Evolutionary conservation across 1,140 invertebrate species (phyloP).

Genomic region (Ceratina australensis): DNA sequence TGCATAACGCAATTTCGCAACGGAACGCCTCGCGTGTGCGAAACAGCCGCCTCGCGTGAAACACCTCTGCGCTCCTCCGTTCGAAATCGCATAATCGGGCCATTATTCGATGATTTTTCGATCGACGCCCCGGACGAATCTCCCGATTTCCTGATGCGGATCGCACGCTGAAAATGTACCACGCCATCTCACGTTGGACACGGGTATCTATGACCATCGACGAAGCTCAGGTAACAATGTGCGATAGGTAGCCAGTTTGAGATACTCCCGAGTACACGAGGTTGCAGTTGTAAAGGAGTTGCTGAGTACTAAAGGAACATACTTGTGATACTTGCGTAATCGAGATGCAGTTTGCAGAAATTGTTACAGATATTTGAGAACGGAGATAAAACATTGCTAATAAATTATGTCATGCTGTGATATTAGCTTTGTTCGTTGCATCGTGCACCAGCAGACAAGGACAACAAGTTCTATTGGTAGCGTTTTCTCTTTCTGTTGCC

Average conservation of each 20-base stretch:
- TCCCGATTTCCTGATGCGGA: background rate
- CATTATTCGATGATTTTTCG: constrained; percentile 4
- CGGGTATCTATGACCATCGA: background rate
- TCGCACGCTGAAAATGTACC: background rate
- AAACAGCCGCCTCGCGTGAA: background rate
- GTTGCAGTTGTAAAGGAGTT: constrained; percentile 53
- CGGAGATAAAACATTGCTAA: too few relatives aligned
- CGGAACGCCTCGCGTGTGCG: constrained; percentile 12
- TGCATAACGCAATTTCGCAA: constrained; percentile 58
- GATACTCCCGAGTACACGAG: constrained; percentile 47
- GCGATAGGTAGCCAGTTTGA: background rate
- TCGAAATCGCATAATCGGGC: background rate
- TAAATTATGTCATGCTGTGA: too few relatives aligned
- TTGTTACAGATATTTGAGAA: too few relatives aligned
- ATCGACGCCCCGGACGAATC: background rate
- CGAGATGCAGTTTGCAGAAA: too few relatives aligned
- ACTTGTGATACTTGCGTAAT: too few relatives aligned
- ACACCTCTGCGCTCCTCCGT: background rate
- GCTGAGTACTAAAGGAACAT: too few relatives aligned
- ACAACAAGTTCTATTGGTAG: too few relatives aligned
- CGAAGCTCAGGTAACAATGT: constrained; percentile 31
- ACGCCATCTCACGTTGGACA: constrained; percentile 51
- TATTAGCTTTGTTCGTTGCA: too few relatives aligned
- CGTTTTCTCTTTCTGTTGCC: too few relatives aligned
- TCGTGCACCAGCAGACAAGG: too few relatives aligned